Evolutionary conservation across 2,797 vertebrate genomes (phyloP).

Genomic region (Philypnodon macrostomus): DNA sequence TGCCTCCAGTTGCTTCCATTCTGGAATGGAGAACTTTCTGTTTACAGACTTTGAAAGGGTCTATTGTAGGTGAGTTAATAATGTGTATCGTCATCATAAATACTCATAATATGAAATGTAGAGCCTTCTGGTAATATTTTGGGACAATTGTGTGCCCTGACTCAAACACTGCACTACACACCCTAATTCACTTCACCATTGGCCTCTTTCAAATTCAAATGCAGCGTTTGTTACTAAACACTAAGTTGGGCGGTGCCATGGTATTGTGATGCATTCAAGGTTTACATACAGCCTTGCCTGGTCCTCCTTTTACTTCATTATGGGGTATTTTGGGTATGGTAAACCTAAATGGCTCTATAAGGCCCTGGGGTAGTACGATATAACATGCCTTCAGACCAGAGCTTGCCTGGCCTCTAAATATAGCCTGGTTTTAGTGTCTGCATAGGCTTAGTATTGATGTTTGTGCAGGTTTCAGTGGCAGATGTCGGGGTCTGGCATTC

Average conservation of each 20-base stretch:
- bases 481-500: constrained; percentile 58
- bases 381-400: constrained; percentile 16
- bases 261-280: constrained; percentile 70
- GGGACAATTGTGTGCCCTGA: too few species aligned
- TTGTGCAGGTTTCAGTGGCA: constrained; percentile 68
- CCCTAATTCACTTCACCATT: constrained; percentile 49
- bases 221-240: constrained; percentile 67
- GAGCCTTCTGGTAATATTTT: not conserved
- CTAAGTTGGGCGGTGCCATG: constrained; percentile 51
- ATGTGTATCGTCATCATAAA: too few species aligned
- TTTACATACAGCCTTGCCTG: constrained; percentile 43
- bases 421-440: constrained; percentile 52
- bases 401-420: constrained; percentile 62
- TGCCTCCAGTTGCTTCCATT: too few species aligned
- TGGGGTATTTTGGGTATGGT: constrained; percentile 30
- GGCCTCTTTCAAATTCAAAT: constrained; percentile 71
- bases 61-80: too few species aligned
- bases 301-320: constrained; percentile 48
- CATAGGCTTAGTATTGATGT: constrained; percentile 61
- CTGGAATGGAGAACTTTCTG: too few species aligned
- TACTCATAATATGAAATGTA: not conserved
- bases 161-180: too few species aligned
- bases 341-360: constrained; percentile 33
- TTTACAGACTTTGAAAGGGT: too few species aligned
- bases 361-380: constrained; percentile 30